Evolutionary conservation across 2,888 invertebrate genomes (phyloP), one percentile per base, ranked within the genome.

Genomic region (Apotomis turbidana): DNA sequence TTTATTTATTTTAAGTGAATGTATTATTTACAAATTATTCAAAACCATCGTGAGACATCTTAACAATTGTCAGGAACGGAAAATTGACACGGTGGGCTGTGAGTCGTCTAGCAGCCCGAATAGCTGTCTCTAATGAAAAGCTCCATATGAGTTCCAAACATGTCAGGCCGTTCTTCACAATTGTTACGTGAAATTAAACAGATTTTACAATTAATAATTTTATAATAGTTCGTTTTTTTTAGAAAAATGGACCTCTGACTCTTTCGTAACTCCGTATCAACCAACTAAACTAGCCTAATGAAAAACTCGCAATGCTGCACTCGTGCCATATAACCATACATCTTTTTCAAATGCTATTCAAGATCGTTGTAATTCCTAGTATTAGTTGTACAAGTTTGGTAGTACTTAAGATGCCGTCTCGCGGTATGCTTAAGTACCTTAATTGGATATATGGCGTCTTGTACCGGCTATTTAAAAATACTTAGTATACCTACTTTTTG

Each of bases 351-450:
- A 62, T 61, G 15, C 59, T 49, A 10, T 49, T 8, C 10, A 49
- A 49, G n/a, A 13, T 15, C 15, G 61, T 41, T 67, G 49, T 61
- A 61, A 61, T 71, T 71, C 71, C 41, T 12, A 27, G 71, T 71
- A 71, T 57, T 61, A 41, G 15, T 60, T 54, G 36, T 44, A 54
- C 71, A 67, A 44, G 57, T 71, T 71, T 61, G 71, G 71, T 51
- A 67, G 57, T 49, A 46, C 59, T 61, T 62, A 71, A 41, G 71
- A 71, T 51, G 67, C 71, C 71, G 71, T 67, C 71, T 51, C n/a
- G 15, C n/a, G 49, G 67, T 49, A 67, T 71, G 54, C 38, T 27
- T 1, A 36, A 49, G 44, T 8, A 3, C 71, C 67, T 61, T 67
- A 66, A 64, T 52, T 66, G 60, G 41, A 57, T 36, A 54, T 41